Evolutionary conservation across 35 echinoderm and acorn worm species (phyloP), one percentile per base, ranked within the genome.

Genomic region (Ophioderma brevispina): DNA sequence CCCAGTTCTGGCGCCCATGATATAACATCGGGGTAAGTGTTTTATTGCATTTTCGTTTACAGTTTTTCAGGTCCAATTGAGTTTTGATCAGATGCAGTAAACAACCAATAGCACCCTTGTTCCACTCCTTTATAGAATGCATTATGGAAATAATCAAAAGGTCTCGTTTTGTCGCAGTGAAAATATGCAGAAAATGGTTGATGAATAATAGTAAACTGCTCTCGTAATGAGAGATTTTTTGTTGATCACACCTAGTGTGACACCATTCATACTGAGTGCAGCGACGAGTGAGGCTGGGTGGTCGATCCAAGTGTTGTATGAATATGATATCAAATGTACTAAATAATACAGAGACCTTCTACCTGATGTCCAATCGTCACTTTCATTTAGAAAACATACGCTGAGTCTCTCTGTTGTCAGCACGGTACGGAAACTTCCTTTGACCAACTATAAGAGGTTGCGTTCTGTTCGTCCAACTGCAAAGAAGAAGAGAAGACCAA

Each of bases 1-100:
- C 93, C 34, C 89, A 91, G 39, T 91, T 40, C 85, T 82, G 38
- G 77, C 59, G 30, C 93, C 93, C 40, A 95, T 56, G 21, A 86
- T 91, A 95, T 82, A 35, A 80, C 93, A 77, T 91, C 49, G 32
- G 93, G 93, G 17, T 90, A 15, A 95, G 81, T 33, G 59, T 13
- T 30, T 30, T 6, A 70, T 70, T 70, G 23, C 89, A 77, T 36
- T 75, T 42, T 0, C 80, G 79, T 43, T 89, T 84, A 32, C 39
- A 39, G 76, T 33, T 35, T 23, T 46, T 0, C 39, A 17, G 19
- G 31, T 31, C 17, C 38, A 37, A 81, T 33, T 39, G 21, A 21
- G 23, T 21, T 42, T 40, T 28, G 4, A 18, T 25, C 79, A n/a
- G 36, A 81, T 23, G 38, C 36, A 33, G 21, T 81, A 21, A 15